These are phyloP conservation scores for Acholoe squamosa DNA, from an alignment of 2,888 invertebrate genomes.

Conservation along the genomic window DNA sequence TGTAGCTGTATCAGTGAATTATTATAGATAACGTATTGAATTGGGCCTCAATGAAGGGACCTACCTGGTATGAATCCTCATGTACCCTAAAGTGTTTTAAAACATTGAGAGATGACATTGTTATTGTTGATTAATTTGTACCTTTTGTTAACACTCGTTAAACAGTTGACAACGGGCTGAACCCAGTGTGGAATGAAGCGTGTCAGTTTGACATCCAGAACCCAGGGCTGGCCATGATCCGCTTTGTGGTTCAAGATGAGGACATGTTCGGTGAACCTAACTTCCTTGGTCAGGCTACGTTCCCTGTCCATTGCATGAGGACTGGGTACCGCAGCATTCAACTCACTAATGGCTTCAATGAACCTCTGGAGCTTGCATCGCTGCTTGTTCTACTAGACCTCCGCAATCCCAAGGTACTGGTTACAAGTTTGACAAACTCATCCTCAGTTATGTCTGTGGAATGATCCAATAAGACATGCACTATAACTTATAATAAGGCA, in stretches of 20 bases:
- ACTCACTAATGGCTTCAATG: conserved; percentile 94
- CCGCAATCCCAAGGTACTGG: conserved; percentile 84
- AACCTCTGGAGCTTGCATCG: conserved; percentile 95
- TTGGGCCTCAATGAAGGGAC: too few relatives aligned
- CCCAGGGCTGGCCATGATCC: conserved; percentile 85
- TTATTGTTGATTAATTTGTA: too few relatives aligned
- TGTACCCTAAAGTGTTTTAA: too few relatives aligned
- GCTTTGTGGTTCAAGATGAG: conserved; percentile 88
- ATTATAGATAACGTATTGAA: too few relatives aligned
- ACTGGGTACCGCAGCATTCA: conserved; percentile 94
- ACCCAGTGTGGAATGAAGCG: conserved; percentile 86
- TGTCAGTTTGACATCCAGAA: conserved; percentile 86
- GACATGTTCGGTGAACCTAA: conserved; percentile 99
- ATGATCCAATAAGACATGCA: not conserved
- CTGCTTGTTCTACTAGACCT: conserved; percentile 92
- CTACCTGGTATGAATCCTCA: too few relatives aligned
- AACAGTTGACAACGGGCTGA: conserved; percentile 88
- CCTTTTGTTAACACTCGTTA: conserved; percentile 24
- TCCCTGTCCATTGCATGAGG: conserved; percentile 87
- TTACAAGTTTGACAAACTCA: not conserved
- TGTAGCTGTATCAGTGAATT: too few relatives aligned
- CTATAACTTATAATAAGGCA: too few relatives aligned
- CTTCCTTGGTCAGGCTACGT: conserved; percentile 97
- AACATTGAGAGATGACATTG: too few relatives aligned
- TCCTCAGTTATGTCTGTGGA: not conserved